Evolutionary conservation across 2,113 vertebrate genomes (phyloP), one percentile per base, ranked within the genome.

Genomic region (Phylloscopus trochiloides): DNA sequence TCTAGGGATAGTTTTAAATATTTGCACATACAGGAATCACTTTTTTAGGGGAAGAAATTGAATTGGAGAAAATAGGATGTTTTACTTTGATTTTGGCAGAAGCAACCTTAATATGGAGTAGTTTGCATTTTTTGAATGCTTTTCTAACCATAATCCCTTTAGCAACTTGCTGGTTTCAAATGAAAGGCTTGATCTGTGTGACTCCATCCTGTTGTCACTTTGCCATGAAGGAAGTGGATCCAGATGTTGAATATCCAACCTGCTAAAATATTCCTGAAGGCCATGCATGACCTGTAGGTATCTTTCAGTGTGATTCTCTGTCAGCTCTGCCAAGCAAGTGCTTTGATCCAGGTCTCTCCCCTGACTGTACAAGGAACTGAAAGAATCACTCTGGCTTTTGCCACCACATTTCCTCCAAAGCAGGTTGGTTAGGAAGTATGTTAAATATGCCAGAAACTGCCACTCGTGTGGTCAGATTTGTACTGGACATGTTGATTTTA

Each of bases 361-460:
- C 40, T 88, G 57, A 63, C 26, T 62, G 0, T 16, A 24, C 14
- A 55, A 12, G 36, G 34, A 63, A 10, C 68, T 67, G 48, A 59
- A 74, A 55, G 52, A 51, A 34, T 34, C 72, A 55, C 5, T 4
- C 42, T 91, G 58, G 26, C 14, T 34, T 90, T 86, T 86, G 52
- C 12, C 54, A 47, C 25, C 2, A 0, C 6, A 3, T 77, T 54
- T 85, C 17, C 34, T 78, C 0, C 15, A 9, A 68, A 72, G 20
- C 19, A 40, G n/a, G 15, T n/a, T 86, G 67, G 28, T 73, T 88
- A 21, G 31, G 15, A 54, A 86, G 19, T 24, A 0, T 54, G 29
- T 68, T 58, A 47, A 38, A 66, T 86, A 10, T 51, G 38, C 59
- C 54, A 83, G 75, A 58, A 79, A n/a, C 51, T 66, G 38, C 25